A percentile compares a stretch with the other conserved stretches of the same genome.
phyloP scores from a whole-genome alignment of 2,888 invertebrate genomes.

The Formica aserva region DNA sequence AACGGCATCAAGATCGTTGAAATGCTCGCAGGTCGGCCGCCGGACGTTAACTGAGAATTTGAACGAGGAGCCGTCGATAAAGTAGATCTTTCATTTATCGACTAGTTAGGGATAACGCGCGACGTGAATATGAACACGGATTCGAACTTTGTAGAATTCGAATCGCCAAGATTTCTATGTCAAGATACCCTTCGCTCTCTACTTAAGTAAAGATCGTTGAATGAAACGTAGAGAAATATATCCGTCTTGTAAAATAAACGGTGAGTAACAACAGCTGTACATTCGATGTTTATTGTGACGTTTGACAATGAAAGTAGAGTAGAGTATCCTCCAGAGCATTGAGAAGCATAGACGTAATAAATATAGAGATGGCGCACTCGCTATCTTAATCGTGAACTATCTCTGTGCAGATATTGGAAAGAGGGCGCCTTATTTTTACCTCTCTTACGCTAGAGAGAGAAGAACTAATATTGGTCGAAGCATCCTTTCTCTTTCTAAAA shows the following conservation, averaged over 20 bases:
- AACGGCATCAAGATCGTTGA: not conserved
- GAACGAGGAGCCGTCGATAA: not conserved
- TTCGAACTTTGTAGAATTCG: not conserved
- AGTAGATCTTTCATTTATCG: constrained; percentile 20
- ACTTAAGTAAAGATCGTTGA: not conserved
- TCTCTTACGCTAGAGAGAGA: not conserved
- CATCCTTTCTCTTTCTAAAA: not conserved
- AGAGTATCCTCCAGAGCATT: not conserved
- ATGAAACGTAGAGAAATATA: not conserved
- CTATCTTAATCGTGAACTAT: not conserved
- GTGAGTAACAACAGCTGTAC: not conserved
- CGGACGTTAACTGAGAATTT: not conserved
- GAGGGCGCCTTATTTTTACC: not conserved
- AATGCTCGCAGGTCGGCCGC: not conserved
- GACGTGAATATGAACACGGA: not conserved
- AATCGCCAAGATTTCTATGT: not conserved
- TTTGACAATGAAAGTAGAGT: not conserved
- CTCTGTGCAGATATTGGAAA: not conserved
- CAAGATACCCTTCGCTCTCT: not conserved
- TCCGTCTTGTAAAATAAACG: too few relatives aligned
- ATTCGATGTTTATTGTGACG: not conserved
- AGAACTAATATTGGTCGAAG: not conserved
- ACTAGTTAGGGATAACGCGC: not conserved
- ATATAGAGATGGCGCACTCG: not conserved
- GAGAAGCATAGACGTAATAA: not conserved